These are phyloP conservation scores for Pomacea canaliculata DNA, from an alignment of 2,888 invertebrate genomes.

Conservation along the genomic window DNA sequence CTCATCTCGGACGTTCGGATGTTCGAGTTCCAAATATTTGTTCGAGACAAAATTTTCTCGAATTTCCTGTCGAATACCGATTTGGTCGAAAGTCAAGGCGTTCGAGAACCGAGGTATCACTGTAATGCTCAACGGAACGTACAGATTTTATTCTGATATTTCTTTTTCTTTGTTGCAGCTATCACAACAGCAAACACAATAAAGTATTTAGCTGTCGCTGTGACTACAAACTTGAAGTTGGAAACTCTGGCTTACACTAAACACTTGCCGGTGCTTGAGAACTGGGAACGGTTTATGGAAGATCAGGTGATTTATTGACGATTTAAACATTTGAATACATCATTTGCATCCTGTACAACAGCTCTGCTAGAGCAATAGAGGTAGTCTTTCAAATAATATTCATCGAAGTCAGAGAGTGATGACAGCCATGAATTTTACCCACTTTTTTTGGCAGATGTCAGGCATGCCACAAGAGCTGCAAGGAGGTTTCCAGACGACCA, in stretches of 20 bases:
- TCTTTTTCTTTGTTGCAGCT: slow-evolving; percentile 27
- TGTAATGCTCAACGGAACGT: no score
- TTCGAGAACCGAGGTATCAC: no score
- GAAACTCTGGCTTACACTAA: slow-evolving; percentile 45
- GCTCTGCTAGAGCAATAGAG: neutral
- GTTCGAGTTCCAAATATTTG: no score
- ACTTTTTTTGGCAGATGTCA: slow-evolving; percentile 33
- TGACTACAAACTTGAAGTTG: slow-evolving; percentile 54
- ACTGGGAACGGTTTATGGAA: slow-evolving; percentile 53
- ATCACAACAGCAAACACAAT: slow-evolving; percentile 52
- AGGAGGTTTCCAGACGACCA: slow-evolving; percentile 50
- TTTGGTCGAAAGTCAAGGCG: no score
- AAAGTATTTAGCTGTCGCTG: slow-evolving; percentile 51
- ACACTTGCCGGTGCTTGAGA: slow-evolving; percentile 49
- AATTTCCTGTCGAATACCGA: no score
- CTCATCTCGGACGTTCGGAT: no score
- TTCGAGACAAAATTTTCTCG: no score
- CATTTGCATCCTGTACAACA: neutral
- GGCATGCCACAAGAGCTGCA: slow-evolving; percentile 47
- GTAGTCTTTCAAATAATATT: no score
- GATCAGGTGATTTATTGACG: slow-evolving; percentile 38
- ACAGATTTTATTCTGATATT: no score
- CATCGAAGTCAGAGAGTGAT: no score
- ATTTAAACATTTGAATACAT: neutral
- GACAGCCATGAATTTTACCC: no score